Percentiles rank a stretch among this genome's conserved stretches.
Conservation (phyloP, 1,140 invertebrate species). For the Rhagoletis zephyria region DNA sequence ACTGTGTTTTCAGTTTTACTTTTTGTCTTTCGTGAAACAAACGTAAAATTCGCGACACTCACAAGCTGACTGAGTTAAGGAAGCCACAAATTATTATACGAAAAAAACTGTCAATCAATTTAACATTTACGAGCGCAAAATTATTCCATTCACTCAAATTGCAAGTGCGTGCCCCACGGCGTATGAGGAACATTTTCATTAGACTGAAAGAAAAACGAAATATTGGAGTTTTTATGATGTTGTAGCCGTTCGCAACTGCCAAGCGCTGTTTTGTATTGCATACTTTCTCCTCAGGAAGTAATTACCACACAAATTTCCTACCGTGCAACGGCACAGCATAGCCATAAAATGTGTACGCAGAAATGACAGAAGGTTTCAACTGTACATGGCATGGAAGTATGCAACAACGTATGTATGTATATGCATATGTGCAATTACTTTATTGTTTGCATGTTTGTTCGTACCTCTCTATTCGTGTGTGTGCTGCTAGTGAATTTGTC, state of each 20-base stretch:
- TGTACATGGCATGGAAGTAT: background rate
- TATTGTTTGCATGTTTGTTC: too few species aligned
- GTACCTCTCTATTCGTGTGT: background rate
- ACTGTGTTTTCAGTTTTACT: too few species aligned
- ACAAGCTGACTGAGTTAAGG: too few species aligned
- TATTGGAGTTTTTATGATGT: too few species aligned
- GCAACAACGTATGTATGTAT: background rate
- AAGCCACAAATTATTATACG: too few species aligned
- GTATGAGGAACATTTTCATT: conserved; percentile 8
- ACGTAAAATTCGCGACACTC: too few species aligned
- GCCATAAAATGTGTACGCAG: background rate
- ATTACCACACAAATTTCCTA: background rate
- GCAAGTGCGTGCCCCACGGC: background rate
- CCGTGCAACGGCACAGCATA: background rate
- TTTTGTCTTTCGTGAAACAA: too few species aligned
- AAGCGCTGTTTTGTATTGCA: too few species aligned
- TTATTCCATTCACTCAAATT: background rate
- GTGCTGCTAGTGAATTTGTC: background rate
- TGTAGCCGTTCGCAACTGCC: too few species aligned
- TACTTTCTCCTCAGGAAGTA: too few species aligned
- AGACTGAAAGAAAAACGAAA: background rate
- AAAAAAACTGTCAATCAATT: background rate
- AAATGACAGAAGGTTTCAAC: background rate
- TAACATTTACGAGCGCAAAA: background rate
- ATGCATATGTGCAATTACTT: background rate